phyloP scores from a whole-genome alignment of 1,140 invertebrate genomes.

The Drosophila punjabiensis region DNA sequence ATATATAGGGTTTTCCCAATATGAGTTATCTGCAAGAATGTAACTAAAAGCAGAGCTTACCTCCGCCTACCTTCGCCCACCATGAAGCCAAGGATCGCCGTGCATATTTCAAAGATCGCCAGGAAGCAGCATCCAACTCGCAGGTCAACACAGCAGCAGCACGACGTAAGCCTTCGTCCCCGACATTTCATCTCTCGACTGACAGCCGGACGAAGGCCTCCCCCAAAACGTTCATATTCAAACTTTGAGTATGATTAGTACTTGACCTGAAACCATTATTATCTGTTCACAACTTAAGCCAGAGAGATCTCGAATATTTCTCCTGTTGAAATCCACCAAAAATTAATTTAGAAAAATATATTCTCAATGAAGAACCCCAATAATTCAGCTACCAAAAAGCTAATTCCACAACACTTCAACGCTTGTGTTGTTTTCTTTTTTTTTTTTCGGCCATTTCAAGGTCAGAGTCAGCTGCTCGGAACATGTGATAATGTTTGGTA shows the following conservation, averaged over 20 bases:
- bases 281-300: too few species aligned
- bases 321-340: background rate
- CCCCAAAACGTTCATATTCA: background rate
- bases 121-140: conserved; percentile 29
- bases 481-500: conserved; percentile 58
- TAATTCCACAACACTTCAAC: conserved; percentile 7
- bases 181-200: conserved; percentile 42
- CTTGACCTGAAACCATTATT: background rate
- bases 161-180: conserved; percentile 26
- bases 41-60: background rate
- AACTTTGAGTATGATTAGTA: background rate
- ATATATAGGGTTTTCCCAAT: too few species aligned
- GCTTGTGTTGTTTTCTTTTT: background rate
- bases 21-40: too few species aligned
- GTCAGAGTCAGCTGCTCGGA: conserved; percentile 50
- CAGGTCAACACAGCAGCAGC: conserved; percentile 31
- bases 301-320: background rate
- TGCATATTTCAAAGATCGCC: conserved; percentile 15
- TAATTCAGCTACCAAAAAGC: conserved; percentile 16
- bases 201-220: conserved; percentile 31
- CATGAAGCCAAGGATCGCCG: conserved; percentile 37
- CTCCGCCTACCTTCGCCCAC: conserved; percentile 41
- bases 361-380: background rate
- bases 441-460: conserved; percentile 42
- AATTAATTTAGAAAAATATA: background rate